A percentile compares a stretch with the other conserved stretches of the same genome.
These are phyloP conservation scores for Alexandromys fortis DNA, from an alignment of 2,113 vertebrate species.

Conservation along the genomic window DNA sequence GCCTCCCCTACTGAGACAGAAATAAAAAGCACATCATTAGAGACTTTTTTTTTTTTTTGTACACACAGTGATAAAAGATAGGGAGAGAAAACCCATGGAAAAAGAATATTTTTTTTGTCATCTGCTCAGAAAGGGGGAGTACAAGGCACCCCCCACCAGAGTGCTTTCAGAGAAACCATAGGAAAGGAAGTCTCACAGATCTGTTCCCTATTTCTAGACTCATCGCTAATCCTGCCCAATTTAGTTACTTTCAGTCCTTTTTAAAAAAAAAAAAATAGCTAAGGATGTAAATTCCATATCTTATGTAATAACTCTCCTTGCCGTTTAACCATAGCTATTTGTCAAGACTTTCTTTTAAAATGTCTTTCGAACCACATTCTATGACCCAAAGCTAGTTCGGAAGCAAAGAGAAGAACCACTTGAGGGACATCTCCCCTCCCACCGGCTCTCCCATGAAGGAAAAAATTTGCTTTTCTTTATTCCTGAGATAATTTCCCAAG, in stretches of 20 bases:
- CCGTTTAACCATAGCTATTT: constrained; percentile 57
- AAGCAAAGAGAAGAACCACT: neutral
- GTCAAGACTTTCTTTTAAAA: neutral
- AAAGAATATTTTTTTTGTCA: neutral
- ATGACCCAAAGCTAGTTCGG: constrained; percentile 52
- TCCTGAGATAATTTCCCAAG: neutral
- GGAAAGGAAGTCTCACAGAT: neutral
- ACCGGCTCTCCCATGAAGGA: neutral
- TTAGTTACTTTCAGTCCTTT: constrained; percentile 10
- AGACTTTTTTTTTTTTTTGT: constrained; percentile 49
- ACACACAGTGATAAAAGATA: constrained; percentile 18
- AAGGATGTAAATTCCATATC: constrained; percentile 50
- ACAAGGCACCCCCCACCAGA: neutral
- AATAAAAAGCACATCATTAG: constrained; percentile 23
- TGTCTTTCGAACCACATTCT: constrained; percentile 22
- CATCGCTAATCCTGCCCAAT: constrained; percentile 46
- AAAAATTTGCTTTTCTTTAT: neutral
- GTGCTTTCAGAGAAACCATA: constrained; percentile 36
- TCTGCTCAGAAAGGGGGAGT: neutral
- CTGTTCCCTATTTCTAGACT: constrained; percentile 43
- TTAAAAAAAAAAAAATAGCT: constrained; percentile 41
- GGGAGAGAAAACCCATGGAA: neutral
- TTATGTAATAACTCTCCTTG: constrained; percentile 43
- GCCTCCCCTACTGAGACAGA: constrained; percentile 35
- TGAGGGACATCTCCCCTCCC: neutral